Conservation (phyloP, 2,888 invertebrate genomes). For the Oegoconia quadripuncta region DNA sequence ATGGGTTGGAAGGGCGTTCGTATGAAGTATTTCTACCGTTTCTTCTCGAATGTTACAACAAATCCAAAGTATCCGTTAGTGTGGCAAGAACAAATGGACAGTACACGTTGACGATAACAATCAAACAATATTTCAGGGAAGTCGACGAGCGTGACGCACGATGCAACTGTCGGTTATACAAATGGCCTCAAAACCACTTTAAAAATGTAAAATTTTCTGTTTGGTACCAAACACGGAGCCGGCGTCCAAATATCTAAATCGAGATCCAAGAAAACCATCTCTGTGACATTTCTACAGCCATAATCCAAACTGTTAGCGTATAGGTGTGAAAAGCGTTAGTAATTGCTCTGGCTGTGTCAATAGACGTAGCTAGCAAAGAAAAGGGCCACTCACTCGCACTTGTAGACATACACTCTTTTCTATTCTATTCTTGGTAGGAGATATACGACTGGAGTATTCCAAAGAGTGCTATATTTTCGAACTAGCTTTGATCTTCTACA, state of each 20-base stretch:
- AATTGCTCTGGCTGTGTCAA: constrained; percentile 54
- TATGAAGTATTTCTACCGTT: no score
- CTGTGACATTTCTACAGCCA: constrained; percentile 56
- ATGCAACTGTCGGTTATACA: no score
- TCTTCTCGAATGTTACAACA: not conserved
- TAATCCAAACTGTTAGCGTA: constrained; percentile 59
- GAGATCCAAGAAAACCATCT: constrained; percentile 38
- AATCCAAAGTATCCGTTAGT: not conserved
- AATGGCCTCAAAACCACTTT: constrained; percentile 17
- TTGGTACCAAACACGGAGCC: constrained; percentile 30
- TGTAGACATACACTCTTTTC: no score
- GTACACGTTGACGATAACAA: constrained; percentile 31
- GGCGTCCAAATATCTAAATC: constrained; percentile 27
- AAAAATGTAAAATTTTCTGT: constrained; percentile 21
- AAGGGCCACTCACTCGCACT: no score
- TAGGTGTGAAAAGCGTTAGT: constrained; percentile 69
- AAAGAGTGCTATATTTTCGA: no score
- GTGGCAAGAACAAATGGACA: constrained; percentile 24
- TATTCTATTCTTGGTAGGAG: no score
- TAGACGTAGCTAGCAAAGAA: constrained; percentile 16
- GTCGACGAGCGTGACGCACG: constrained; percentile 37
- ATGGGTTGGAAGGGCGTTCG: no score
- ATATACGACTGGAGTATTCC: no score
- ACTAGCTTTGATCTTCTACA: no score
- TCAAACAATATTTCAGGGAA: constrained; percentile 32